Conservation (phyloP, 2,797 vertebrate genomes). For the Protosalanx chinensis region DNA sequence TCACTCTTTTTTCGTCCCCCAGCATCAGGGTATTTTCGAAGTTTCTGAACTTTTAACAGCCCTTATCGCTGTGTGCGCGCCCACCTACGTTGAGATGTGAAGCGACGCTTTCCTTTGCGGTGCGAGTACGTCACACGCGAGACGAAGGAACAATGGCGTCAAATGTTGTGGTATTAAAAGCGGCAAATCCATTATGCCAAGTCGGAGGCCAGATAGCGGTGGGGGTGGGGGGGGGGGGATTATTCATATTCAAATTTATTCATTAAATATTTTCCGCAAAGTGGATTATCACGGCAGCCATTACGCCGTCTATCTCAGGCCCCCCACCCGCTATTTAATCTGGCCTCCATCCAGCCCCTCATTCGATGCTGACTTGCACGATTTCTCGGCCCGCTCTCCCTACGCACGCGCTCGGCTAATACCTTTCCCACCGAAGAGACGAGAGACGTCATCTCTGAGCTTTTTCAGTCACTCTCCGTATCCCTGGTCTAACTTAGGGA, state of each 20-base stretch:
- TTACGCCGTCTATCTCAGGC: constrained; percentile 12
- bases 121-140: not conserved
- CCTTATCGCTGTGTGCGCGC: not conserved
- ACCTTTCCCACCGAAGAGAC: not conserved
- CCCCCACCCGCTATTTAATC: not conserved
- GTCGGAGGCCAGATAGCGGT: not conserved
- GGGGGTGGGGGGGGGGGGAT: no score
- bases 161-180: not conserved
- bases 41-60: not conserved
- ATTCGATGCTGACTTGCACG: constrained; percentile 4
- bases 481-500: no score
- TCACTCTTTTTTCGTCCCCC: no score
- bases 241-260: constrained; percentile 15
- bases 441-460: not conserved
- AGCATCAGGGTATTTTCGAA: not conserved
- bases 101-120: not conserved
- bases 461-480: not conserved
- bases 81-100: not conserved
- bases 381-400: constrained; percentile 1
- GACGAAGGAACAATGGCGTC: not conserved
- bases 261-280: constrained; percentile 11
- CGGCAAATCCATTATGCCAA: not conserved
- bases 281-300: constrained; percentile 6
- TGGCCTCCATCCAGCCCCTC: not conserved
- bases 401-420: not conserved